Conservation (phyloP, 2,113 vertebrate species). For the Chamaetylas fuelleborni region DNA sequence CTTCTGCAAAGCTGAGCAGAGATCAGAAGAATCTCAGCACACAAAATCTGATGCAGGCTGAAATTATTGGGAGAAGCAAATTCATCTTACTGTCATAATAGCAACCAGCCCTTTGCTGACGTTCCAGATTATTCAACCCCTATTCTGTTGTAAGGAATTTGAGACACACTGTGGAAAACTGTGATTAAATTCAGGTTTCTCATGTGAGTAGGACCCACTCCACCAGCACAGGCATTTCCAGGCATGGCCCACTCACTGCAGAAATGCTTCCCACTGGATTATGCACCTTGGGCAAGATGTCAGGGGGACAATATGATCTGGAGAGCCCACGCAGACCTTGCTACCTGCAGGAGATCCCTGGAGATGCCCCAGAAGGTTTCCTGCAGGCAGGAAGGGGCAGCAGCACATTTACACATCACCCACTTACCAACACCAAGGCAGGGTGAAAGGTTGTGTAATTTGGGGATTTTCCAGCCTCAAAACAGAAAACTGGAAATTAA, state of each 20-base stretch:
- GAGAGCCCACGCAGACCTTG: background rate
- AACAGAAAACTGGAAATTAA: background rate
- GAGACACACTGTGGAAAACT: background rate
- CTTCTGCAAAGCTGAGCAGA: background rate
- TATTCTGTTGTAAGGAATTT: background rate
- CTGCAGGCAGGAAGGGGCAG: background rate
- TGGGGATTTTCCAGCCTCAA: background rate
- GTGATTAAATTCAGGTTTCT: background rate
- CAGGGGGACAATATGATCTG: fast-evolving
- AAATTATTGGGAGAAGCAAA: background rate
- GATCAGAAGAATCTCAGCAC: background rate
- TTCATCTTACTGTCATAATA: background rate
- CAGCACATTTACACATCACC: background rate
- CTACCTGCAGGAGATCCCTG: background rate
- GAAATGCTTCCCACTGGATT: fast-evolving
- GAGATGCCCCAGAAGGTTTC: background rate
- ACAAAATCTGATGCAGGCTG: background rate
- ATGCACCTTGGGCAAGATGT: background rate
- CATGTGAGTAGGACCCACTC: background rate
- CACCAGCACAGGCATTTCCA: background rate
- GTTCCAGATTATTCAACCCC: background rate
- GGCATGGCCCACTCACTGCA: background rate
- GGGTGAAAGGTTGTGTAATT: fast-evolving
- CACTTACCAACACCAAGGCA: fast-evolving
- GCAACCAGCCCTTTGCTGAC: background rate